Conservation (phyloP, 2,888 invertebrate genomes). For the Drosophila villosipedis region DNA sequence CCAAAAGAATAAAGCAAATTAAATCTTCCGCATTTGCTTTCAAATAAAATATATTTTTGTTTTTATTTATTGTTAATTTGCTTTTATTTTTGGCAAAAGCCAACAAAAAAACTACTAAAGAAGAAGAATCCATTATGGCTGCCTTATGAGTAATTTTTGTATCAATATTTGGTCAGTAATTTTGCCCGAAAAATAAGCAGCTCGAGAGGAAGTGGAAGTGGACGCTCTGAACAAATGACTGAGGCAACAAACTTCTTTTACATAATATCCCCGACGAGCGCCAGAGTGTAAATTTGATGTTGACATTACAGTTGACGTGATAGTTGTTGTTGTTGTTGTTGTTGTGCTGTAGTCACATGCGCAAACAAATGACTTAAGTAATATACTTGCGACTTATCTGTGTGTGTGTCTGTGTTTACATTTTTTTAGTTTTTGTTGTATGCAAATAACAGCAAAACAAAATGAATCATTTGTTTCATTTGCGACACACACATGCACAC, state of each 20-base stretch:
- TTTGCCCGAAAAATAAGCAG: slow-evolving; percentile 12
- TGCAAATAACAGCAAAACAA: slow-evolving; percentile 53
- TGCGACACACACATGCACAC: slow-evolving; percentile 21
- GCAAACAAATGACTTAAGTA: slow-evolving; percentile 66
- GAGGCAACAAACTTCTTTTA: slow-evolving; percentile 55
- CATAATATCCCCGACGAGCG: slow-evolving; percentile 36
- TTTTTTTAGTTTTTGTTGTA: slow-evolving; percentile 19
- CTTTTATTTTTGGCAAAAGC: slow-evolving; percentile 57
- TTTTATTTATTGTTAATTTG: slow-evolving; percentile 47
- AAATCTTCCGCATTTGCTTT: slow-evolving; percentile 74
- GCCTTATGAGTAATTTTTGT: slow-evolving; percentile 33
- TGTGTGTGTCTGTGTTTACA: neutral
- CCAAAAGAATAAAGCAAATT: slow-evolving; percentile 24
- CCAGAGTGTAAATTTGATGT: slow-evolving; percentile 20
- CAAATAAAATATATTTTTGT: slow-evolving; percentile 17
- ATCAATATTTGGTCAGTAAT: slow-evolving; percentile 48
- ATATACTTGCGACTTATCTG: slow-evolving; percentile 46
- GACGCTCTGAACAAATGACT: slow-evolving; percentile 37
- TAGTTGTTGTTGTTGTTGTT: slow-evolving; percentile 5
- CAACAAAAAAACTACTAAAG: slow-evolving; percentile 1
- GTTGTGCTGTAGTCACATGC: slow-evolving; percentile 60
- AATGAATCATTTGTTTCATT: slow-evolving; percentile 54
- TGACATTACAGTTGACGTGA: slow-evolving; percentile 41
- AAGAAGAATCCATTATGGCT: slow-evolving; percentile 24
- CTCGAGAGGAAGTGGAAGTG: slow-evolving; percentile 32